A percentile compares a stretch with the other conserved stretches of the same genome.
Conservation (phyloP, 1,140 invertebrate genomes). For the Grapholita molesta region DNA sequence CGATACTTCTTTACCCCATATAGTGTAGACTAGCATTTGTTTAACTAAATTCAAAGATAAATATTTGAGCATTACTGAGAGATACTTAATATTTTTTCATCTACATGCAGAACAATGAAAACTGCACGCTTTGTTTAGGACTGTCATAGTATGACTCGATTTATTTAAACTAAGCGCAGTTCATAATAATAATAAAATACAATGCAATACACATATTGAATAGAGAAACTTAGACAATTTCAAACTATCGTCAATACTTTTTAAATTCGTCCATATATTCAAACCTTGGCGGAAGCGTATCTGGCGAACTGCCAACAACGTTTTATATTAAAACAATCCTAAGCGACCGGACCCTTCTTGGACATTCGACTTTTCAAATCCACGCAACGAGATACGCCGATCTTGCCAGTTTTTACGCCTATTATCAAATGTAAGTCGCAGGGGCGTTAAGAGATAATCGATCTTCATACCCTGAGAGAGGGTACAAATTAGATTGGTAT, state of each 20-base stretch:
- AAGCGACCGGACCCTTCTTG: not conserved
- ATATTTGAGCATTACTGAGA: too few species aligned
- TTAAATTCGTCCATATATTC: constrained; percentile 6
- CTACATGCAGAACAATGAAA: too few species aligned
- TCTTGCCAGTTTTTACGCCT: constrained; percentile 9
- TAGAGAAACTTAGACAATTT: not conserved
- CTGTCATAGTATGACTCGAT: too few species aligned
- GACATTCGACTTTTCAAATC: not conserved
- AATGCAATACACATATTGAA: not conserved
- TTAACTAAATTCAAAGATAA: too few species aligned
- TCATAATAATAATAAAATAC: too few species aligned
- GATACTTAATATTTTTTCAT: too few species aligned
- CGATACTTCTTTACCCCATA: too few species aligned
- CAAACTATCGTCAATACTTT: constrained; percentile 12
- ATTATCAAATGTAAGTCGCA: not conserved
- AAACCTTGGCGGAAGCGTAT: not conserved
- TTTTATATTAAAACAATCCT: not conserved
- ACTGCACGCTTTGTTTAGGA: too few species aligned
- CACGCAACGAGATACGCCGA: not conserved
- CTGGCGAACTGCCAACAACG: not conserved
- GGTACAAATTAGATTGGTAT: not conserved
- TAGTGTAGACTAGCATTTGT: too few species aligned
- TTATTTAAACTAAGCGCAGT: too few species aligned
- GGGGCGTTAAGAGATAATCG: not conserved
- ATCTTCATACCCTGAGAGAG: not conserved